A percentile compares a stretch with the other conserved stretches of the same genome.
Evolutionary conservation across 1,140 invertebrate genomes (phyloP).

Genomic region (Listronotus bonariensis): DNA sequence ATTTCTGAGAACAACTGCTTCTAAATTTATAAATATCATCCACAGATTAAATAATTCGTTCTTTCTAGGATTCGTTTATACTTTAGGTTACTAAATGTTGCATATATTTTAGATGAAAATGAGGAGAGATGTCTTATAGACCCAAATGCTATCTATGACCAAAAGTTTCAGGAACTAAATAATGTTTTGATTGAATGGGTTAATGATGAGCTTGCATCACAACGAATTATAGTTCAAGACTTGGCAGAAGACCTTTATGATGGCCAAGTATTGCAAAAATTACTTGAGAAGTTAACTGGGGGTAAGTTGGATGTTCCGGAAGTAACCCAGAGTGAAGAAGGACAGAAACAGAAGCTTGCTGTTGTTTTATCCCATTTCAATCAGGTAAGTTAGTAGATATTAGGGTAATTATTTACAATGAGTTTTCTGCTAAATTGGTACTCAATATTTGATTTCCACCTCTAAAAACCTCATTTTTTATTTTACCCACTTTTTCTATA

Average conservation of each 20-base stretch:
- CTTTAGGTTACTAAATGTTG: neutral
- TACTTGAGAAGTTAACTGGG: conserved; percentile 90
- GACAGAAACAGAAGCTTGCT: conserved; percentile 92
- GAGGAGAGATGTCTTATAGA: conserved; percentile 97
- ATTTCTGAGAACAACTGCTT: neutral
- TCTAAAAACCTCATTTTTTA: too few species aligned
- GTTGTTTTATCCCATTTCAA: conserved; percentile 75
- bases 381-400: conserved; percentile 20
- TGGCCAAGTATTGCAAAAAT: conserved; percentile 96
- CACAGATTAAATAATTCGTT: neutral
- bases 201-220: conserved; percentile 95
- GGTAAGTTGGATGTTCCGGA: conserved; percentile 95
- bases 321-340: conserved; percentile 98
- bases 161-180: conserved; percentile 85
- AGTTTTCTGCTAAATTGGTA: too few species aligned
- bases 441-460: too few species aligned
- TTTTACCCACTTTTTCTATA: too few species aligned
- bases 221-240: conserved; percentile 97
- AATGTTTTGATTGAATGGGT: conserved; percentile 96
- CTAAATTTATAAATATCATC: neutral
- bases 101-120: conserved; percentile 77
- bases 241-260: conserved; percentile 98
- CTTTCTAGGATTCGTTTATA: neutral
- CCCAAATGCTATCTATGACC: conserved; percentile 82
- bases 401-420: too few species aligned